phyloP scores from a whole-genome alignment of 2,113 vertebrate genomes.

The Mormyrus lacerda region DNA sequence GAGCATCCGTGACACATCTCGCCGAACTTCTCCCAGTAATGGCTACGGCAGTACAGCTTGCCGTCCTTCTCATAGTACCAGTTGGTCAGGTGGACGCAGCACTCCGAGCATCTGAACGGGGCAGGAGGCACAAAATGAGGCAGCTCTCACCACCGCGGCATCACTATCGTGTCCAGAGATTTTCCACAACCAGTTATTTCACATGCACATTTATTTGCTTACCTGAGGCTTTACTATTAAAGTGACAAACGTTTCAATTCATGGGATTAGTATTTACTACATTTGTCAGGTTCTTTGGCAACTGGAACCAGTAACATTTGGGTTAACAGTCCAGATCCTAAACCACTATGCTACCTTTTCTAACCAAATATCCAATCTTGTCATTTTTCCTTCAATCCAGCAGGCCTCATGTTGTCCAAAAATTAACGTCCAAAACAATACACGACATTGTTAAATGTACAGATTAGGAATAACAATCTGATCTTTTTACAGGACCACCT shows the following conservation, averaged over 20 bases:
- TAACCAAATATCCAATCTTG: not conserved
- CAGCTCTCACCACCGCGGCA: not conserved
- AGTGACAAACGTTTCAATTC: not conserved
- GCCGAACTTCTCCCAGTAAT: slow-evolving; percentile 91
- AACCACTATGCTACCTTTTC: not conserved
- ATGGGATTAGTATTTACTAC: not conserved
- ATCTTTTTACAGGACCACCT: not conserved
- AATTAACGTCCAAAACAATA: not conserved
- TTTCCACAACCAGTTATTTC: not conserved
- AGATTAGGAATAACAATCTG: too few relatives aligned
- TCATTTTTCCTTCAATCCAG: not conserved
- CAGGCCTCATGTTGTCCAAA: not conserved
- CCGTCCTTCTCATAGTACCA: slow-evolving; percentile 92
- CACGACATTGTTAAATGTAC: too few relatives aligned
- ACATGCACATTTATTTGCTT: not conserved
- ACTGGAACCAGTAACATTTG: not conserved
- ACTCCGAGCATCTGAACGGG: slow-evolving; percentile 78
- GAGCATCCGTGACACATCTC: slow-evolving; percentile 91
- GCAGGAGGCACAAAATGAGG: slow-evolving; percentile 18
- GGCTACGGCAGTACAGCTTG: slow-evolving; percentile 84
- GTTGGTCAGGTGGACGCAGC: slow-evolving; percentile 82
- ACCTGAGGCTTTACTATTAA: not conserved
- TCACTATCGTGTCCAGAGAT: not conserved
- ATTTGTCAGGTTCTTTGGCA: not conserved
- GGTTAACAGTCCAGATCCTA: not conserved